phyloP scores from a whole-genome alignment of 2,797 vertebrate genomes.

The Squalus acanthias region DNA sequence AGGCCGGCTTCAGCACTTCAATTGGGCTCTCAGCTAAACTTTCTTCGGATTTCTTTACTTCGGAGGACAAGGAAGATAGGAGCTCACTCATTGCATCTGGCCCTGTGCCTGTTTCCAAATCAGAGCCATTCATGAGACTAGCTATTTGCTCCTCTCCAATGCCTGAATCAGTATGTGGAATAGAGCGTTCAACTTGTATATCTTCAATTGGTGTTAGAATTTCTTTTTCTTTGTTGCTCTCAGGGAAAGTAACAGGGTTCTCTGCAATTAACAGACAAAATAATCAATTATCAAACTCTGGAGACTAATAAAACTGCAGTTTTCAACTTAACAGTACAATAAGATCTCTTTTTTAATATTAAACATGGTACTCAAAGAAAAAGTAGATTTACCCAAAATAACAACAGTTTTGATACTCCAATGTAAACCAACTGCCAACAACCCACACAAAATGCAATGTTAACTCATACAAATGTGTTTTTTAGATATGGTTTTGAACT shows the following conservation, averaged over 20 bases:
- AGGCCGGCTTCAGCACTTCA: slow-evolving; percentile 67
- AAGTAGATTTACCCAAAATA: neutral
- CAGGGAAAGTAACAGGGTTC: slow-evolving; percentile 68
- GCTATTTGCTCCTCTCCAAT: slow-evolving; percentile 78
- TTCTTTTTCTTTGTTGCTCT: slow-evolving; percentile 70
- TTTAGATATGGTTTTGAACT: neutral
- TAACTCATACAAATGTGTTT: neutral
- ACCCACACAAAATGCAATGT: neutral
- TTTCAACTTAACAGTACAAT: neutral
- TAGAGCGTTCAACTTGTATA: slow-evolving; percentile 61
- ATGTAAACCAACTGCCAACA: neutral
- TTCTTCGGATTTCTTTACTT: slow-evolving; percentile 81
- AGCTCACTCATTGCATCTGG: slow-evolving; percentile 79
- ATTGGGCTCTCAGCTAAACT: slow-evolving; percentile 69
- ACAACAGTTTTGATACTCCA: neutral
- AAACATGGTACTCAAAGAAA: neutral
- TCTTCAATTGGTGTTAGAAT: slow-evolving; percentile 60
- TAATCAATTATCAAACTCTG: neutral
- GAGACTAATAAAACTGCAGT: neutral
- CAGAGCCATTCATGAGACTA: slow-evolving; percentile 73
- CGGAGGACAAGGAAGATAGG: slow-evolving; percentile 75
- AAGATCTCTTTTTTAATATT: neutral
- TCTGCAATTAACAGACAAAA: slow-evolving; percentile 60
- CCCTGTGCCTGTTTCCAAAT: slow-evolving; percentile 61
- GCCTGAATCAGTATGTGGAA: slow-evolving; percentile 81